These are phyloP conservation scores for Pyralis farinalis DNA, from an alignment of 2,888 invertebrate species.

Conservation along the genomic window DNA sequence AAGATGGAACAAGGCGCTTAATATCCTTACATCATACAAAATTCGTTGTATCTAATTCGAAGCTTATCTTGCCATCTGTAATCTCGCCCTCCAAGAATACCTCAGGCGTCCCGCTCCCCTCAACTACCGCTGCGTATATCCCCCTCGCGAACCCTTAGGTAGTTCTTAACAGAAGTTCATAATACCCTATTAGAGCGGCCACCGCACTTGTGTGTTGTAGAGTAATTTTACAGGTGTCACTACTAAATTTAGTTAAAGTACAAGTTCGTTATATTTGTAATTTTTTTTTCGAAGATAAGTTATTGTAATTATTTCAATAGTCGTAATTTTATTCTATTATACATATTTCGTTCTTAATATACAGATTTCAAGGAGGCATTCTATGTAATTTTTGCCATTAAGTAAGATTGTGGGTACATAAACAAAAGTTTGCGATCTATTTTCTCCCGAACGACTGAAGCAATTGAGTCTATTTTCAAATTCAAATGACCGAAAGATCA, in stretches of 20 bases:
- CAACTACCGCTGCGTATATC: conserved; percentile 20
- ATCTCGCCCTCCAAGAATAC: conserved; percentile 63
- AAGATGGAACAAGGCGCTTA: conserved; percentile 52
- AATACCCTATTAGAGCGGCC: conserved; percentile 74
- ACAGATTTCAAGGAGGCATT: too few relatives aligned
- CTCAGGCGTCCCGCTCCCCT: conserved; percentile 37
- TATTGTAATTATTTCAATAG: too few relatives aligned
- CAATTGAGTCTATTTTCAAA: too few relatives aligned
- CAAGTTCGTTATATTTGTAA: too few relatives aligned
- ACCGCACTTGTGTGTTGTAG: conserved; percentile 44
- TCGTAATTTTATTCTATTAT: too few relatives aligned
- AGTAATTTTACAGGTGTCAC: conserved; percentile 6
- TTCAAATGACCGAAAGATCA: too few relatives aligned
- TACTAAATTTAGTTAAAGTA: not conserved
- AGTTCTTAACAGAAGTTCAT: conserved; percentile 70
- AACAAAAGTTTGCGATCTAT: too few relatives aligned
- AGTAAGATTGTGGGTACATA: too few relatives aligned
- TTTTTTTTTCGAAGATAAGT: too few relatives aligned
- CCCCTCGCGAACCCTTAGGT: conserved; percentile 45
- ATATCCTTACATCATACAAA: conserved; percentile 74
- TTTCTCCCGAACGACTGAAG: too few relatives aligned
- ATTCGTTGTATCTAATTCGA: conserved; percentile 77
- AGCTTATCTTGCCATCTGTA: conserved; percentile 79
- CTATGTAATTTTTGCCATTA: too few relatives aligned
- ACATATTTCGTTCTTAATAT: too few relatives aligned